Evolutionary conservation across 2,113 vertebrate species (phyloP), one percentile per base, ranked within the genome.

Genomic region (Poeciliopsis occidentalis): DNA sequence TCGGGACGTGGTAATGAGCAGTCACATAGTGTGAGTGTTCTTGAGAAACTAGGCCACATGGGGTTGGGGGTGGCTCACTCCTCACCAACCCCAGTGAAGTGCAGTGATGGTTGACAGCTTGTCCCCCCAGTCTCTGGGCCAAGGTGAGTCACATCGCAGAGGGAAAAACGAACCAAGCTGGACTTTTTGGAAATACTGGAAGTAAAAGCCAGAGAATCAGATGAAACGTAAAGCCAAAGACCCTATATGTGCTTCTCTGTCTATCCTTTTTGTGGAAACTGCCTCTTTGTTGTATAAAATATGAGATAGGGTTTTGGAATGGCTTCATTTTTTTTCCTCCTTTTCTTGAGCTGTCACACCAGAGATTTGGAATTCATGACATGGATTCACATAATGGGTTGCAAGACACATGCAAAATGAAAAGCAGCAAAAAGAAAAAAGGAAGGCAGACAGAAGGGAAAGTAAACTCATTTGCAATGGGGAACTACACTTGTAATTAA

Each of bases 401-500:
- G 75, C 72, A 81, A 84, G 71, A 74, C 77, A 82, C 70, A 84
- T 70, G 75, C 34, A 66, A 75, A 86, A 76, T 83, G 74, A 85
- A 83, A 75, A 41, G 34, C 70, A 84, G 76, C 75, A 87, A 78
- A 60, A 67, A 41, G 13, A 51, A 76, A 83, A 84, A 76, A 57
- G 22, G n/a, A 34, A 85, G 29, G 47, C 69, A 83, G 71, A 54
- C 12, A 75, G 69, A 76, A 37, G 69, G 82, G 73, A 86, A 89
- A 85, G 87, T 84, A 89, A 91, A 88, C 81, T 92, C 80, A 90
- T 94, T 94, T 93, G 88, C 88, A 88, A 89, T 79, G 76, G 79
- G 79, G 81, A 67, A 83, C 85, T 84, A 79, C 78, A 86, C 81
- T 89, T 88, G 83, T 92, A 93, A 94, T 94, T 94, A 91, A 91